phyloP scores from a whole-genome alignment of 1,140 invertebrate species.

The Caenorhabditis inopinata region DNA sequence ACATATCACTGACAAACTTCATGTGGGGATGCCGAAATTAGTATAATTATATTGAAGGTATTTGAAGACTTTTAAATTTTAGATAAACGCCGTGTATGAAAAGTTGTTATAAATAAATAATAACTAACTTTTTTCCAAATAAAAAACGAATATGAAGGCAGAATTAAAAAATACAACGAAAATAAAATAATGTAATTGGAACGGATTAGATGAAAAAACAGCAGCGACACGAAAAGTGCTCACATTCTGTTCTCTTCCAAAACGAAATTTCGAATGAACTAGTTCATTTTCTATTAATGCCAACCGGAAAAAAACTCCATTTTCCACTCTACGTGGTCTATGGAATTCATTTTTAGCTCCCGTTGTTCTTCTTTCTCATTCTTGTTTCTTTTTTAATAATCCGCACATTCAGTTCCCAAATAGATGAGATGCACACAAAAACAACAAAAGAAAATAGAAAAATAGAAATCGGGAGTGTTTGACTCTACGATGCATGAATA shows the following conservation, averaged over 20 bases:
- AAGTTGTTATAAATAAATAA: too few species aligned
- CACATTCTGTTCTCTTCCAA: not conserved
- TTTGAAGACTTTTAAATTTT: too few species aligned
- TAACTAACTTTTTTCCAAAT: too few species aligned
- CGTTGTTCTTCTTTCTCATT: not conserved
- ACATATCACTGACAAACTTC: too few species aligned
- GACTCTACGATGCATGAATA: constrained; percentile 23
- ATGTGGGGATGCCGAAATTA: too few species aligned
- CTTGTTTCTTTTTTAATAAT: not conserved
- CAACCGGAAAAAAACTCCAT: constrained; percentile 16
- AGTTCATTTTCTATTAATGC: constrained; percentile 22
- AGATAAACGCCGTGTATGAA: too few species aligned
- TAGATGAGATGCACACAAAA: constrained; percentile 3
- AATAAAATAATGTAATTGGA: not conserved
- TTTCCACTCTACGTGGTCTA: not conserved
- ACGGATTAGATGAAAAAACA: not conserved
- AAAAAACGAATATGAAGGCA: too few species aligned
- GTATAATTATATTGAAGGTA: too few species aligned
- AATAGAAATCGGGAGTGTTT: not conserved
- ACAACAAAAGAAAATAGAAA: too few species aligned
- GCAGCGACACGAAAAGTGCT: not conserved
- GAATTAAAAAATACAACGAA: not conserved
- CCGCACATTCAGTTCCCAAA: too few species aligned
- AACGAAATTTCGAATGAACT: not conserved
- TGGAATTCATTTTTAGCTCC: not conserved